Conservation (phyloP, 2,888 invertebrate genomes). For the Leptopterna dolabrata region DNA sequence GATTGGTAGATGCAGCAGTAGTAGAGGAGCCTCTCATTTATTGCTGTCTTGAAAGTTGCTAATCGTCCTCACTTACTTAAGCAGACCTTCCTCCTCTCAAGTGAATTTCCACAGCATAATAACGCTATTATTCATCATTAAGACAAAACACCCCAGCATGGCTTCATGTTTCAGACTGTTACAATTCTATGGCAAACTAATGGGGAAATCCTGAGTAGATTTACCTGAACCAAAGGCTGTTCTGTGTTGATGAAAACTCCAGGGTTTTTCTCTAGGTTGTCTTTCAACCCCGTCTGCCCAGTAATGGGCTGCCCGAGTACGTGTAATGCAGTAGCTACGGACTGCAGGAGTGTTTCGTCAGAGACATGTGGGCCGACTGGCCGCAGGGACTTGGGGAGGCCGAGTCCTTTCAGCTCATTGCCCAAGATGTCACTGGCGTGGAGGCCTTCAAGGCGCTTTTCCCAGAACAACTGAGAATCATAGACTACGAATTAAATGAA, state of each 20-base stretch:
- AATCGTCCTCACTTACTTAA: too few relatives aligned
- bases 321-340: slow-evolving; percentile 95
- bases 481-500: not conserved
- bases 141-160: too few relatives aligned
- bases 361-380: slow-evolving; percentile 86
- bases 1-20: too few relatives aligned
- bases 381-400: slow-evolving; percentile 84
- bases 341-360: slow-evolving; percentile 91
- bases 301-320: slow-evolving; percentile 89
- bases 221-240: slow-evolving; percentile 90
- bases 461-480: slow-evolving; percentile 73
- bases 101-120: too few relatives aligned
- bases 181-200: too few relatives aligned
- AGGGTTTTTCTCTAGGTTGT: slow-evolving; percentile 89
- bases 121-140: too few relatives aligned
- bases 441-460: slow-evolving; percentile 78
- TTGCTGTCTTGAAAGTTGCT: too few relatives aligned
- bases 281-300: slow-evolving; percentile 85
- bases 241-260: slow-evolving; percentile 95
- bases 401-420: slow-evolving; percentile 83
- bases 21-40: too few relatives aligned
- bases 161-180: too few relatives aligned
- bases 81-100: too few relatives aligned
- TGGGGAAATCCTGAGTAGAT: not conserved
- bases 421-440: slow-evolving; percentile 90